Conservation (phyloP, 92 coral and sea anemone genomes). For the Pocillopora grandis region DNA sequence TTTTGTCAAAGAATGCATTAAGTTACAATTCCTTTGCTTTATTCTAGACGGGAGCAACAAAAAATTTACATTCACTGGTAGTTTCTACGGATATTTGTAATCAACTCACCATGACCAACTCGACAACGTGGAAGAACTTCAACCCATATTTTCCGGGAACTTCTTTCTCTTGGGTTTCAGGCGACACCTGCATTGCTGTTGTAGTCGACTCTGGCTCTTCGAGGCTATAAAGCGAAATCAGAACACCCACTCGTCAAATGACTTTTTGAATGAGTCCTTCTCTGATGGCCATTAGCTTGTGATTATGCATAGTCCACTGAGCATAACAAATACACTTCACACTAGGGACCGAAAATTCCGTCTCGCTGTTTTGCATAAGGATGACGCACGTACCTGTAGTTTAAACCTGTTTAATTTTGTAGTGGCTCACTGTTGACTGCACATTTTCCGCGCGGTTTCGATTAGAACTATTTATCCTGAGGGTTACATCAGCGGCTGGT, state of each 20-base stretch:
- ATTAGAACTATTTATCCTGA: no score
- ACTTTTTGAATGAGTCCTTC: background rate
- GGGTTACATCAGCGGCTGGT: no score
- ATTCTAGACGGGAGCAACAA: background rate
- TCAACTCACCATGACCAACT: conserved; percentile 59
- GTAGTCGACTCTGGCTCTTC: background rate
- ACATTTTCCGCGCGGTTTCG: background rate
- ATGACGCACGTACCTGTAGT: background rate
- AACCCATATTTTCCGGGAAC: conserved; percentile 63
- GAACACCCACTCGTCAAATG: background rate
- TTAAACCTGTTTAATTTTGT: background rate
- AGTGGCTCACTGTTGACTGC: background rate
- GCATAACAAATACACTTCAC: conserved; percentile 11
- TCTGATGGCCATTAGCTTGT: background rate
- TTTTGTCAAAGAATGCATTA: conserved; percentile 3
- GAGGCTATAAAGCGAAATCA: background rate
- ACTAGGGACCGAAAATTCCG: background rate
- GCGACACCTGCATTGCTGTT: conserved; percentile 48
- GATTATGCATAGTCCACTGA: conserved; percentile 4
- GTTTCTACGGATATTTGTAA: background rate
- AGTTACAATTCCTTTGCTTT: background rate
- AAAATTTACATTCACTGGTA: background rate
- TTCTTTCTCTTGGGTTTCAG: conserved; percentile 16
- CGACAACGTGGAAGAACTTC: conserved; percentile 45
- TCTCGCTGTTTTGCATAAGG: conserved; percentile 1